phyloP scores from a whole-genome alignment of 2,888 invertebrate species.

The Portevinia maculata region DNA sequence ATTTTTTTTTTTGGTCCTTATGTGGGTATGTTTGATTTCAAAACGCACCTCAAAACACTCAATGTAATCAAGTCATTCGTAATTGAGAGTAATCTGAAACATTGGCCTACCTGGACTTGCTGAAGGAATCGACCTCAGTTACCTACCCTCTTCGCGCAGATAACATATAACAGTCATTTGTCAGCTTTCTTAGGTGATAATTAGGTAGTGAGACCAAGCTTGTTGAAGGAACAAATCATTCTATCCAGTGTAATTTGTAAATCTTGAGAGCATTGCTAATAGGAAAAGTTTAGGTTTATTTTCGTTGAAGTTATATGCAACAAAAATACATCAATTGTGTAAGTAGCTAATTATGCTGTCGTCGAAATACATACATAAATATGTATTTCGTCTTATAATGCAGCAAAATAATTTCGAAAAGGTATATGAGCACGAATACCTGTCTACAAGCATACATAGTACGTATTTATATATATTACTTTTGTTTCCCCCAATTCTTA shows the following conservation, averaged over 20 bases:
- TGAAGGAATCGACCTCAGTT: slow-evolving; percentile 34
- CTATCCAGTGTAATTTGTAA: slow-evolving; percentile 67
- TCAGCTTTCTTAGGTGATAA: slow-evolving; percentile 69
- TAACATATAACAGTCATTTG: slow-evolving; percentile 60
- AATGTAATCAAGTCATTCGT: too few relatives aligned
- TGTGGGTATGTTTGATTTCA: too few relatives aligned
- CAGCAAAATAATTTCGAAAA: slow-evolving; percentile 54
- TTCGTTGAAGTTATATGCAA: neutral
- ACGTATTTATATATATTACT: slow-evolving; percentile 31
- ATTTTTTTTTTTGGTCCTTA: too few relatives aligned
- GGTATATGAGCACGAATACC: slow-evolving; percentile 29
- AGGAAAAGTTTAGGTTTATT: slow-evolving; percentile 62
- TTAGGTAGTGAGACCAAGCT: slow-evolving; percentile 62
- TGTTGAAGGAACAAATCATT: slow-evolving; percentile 62
- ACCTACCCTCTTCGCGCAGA: slow-evolving; percentile 10
- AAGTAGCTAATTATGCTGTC: slow-evolving; percentile 47
- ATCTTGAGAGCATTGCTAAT: slow-evolving; percentile 68
- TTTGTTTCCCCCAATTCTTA: slow-evolving; percentile 18
- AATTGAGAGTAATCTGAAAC: too few relatives aligned
- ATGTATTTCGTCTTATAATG: too few relatives aligned
- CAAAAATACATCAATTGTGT: slow-evolving; percentile 42
- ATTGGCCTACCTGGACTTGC: slow-evolving; percentile 16
- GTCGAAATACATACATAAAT: slow-evolving; percentile 49
- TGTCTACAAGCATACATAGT: neutral
- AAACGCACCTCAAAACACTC: too few relatives aligned